Conservation (phyloP, 2,113 vertebrate species). For the Myiopsitta monachus region DNA sequence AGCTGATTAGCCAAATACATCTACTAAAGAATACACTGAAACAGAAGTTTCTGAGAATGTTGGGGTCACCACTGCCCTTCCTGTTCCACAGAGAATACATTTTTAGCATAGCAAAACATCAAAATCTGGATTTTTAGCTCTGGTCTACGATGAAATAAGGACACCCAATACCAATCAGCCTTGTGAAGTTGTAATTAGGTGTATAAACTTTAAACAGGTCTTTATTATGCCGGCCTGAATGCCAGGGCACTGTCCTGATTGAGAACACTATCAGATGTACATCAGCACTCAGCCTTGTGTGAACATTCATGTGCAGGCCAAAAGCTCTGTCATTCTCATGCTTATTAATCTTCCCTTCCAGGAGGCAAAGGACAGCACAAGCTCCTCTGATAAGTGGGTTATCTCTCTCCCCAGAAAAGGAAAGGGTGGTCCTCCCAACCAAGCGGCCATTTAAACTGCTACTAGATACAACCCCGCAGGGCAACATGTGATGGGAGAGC, state of each 20-base stretch:
- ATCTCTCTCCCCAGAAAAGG: conserved; percentile 56
- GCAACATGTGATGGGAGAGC: background rate
- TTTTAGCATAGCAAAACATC: background rate
- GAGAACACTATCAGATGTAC: background rate
- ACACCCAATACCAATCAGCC: background rate
- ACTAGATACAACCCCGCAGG: background rate
- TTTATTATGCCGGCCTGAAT: background rate
- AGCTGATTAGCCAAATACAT: conserved; percentile 53
- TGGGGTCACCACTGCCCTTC: background rate
- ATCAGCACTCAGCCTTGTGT: background rate
- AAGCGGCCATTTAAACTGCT: background rate
- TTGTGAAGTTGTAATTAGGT: background rate
- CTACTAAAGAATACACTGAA: conserved; percentile 51
- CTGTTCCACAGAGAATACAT: background rate
- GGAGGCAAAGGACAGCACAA: background rate
- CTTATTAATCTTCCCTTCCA: conserved; percentile 48
- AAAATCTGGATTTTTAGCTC: conserved; percentile 1
- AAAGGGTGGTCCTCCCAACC: conserved; percentile 31
- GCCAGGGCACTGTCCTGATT: background rate
- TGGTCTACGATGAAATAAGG: background rate
- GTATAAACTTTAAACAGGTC: background rate
- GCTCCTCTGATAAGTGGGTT: conserved; percentile 43
- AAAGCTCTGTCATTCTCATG: background rate
- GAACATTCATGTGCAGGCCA: background rate
- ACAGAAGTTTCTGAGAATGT: conserved; percentile 26